Evolutionary conservation across 1,140 invertebrate species (phyloP).

Genomic region (Branchinecta lynchi): DNA sequence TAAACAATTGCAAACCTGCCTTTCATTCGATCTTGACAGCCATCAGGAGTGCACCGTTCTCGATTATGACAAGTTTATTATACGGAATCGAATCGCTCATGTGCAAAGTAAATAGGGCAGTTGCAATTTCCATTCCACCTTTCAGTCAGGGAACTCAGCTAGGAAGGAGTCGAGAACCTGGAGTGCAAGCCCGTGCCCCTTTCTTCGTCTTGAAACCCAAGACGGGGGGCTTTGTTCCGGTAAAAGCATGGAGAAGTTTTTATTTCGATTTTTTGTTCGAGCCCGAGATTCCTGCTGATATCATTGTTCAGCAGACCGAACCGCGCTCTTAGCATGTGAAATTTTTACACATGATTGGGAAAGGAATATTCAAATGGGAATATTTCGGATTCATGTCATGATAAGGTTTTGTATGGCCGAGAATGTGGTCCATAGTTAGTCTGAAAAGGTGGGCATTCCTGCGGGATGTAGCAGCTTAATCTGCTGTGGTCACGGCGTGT

Average conservation of each 20-base stretch:
- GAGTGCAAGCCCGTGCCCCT: background rate
- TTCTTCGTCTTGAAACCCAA: background rate
- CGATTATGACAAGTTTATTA: slow-evolving; percentile 10
- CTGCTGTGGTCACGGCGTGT: too few relatives aligned
- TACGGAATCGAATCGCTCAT: slow-evolving; percentile 9
- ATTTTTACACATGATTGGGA: slow-evolving; percentile 3
- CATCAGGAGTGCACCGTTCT: background rate
- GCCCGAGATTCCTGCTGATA: background rate
- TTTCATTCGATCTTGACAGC: background rate
- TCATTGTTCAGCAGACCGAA: background rate
- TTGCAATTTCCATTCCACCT: background rate
- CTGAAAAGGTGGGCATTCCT: background rate
- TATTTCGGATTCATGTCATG: background rate
- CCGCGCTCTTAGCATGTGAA: background rate
- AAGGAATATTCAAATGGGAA: slow-evolving; percentile 4
- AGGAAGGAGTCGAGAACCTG: background rate
- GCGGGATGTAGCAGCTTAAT: too few relatives aligned
- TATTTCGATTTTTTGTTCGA: background rate
- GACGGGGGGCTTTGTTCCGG: background rate
- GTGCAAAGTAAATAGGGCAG: slow-evolving; percentile 7
- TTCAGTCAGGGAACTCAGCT: background rate
- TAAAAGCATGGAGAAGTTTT: background rate
- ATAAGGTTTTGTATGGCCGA: background rate
- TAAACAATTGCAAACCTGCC: too few relatives aligned
- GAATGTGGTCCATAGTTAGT: background rate